Evolutionary conservation across 2,888 invertebrate genomes (phyloP).

Genomic region (Exephanes ischioxanthus): DNA sequence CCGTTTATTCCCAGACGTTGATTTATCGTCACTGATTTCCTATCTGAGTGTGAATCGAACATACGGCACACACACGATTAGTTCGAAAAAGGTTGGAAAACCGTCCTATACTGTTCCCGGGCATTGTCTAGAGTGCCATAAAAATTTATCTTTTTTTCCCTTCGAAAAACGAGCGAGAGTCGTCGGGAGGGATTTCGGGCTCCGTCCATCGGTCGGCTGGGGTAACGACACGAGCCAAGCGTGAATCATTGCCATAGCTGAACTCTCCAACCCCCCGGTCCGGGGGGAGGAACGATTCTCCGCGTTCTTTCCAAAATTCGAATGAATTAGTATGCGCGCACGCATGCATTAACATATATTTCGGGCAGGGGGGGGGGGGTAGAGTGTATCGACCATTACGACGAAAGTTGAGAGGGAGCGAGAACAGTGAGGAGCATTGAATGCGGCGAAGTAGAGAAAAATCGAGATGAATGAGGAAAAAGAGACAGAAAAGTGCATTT

Average conservation of each 20-base stretch:
- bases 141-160: constrained; percentile 68
- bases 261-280: constrained; percentile 46
- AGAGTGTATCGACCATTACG: constrained; percentile 80
- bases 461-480: constrained; percentile 68
- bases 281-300: background rate
- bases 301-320: constrained; percentile 79
- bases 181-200: constrained; percentile 3
- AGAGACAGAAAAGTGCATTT: constrained; percentile 64
- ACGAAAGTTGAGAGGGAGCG: background rate
- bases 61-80: constrained; percentile 62
- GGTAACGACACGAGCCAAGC: constrained; percentile 66
- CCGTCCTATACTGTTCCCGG: constrained; percentile 11
- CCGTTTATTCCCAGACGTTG: background rate
- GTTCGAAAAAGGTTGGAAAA: constrained; percentile 59
- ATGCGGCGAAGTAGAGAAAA: constrained; percentile 65
- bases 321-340: constrained; percentile 83
- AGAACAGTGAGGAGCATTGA: constrained; percentile 51
- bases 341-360: constrained; percentile 80
- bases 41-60: constrained; percentile 49
- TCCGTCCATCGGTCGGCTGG: constrained; percentile 28
- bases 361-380: constrained; percentile 66
- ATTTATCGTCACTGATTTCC: constrained; percentile 21
- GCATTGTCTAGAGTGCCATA: constrained; percentile 73
- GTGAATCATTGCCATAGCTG: constrained; percentile 77
- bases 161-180: constrained; percentile 4